Evolutionary conservation across 2,113 vertebrate genomes (phyloP), one percentile per base, ranked within the genome.

Genomic region (Corydoras maculifer): DNA sequence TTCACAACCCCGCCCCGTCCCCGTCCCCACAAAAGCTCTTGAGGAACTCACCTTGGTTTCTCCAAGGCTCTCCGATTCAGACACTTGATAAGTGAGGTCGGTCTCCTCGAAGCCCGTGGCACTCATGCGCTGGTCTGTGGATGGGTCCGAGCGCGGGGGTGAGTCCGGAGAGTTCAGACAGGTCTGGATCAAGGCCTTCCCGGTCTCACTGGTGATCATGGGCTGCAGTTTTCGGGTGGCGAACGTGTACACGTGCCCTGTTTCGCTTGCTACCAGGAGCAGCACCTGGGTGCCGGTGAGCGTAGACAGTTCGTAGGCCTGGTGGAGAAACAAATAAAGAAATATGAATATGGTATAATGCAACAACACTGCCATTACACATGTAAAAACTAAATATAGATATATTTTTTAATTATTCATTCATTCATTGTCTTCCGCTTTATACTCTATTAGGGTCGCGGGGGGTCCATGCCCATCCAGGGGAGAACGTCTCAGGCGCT

Each of bases 201-300:
- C 97, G 1, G 96, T 98, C 87, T 99, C 97, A 9, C 97, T 99
- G 83, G 97, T 99, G 86, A 99, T 98, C 96, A 99, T 99, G 79
- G 97, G 97, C 86, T 99, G 97, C 77, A 99, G 92, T 81, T 99
- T 99, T 66, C 96, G 93, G 0, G 97, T 99, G 77, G 97, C 97
- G 61, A 99, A 99, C 0, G 97, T 99, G 88, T 99, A 99, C 68
- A 98, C 97, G 0, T 99, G 97, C 75, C 97, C 97, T 0, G 97
- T 98, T 86, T 99, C 97, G 0, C 97, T 99, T 81, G 97, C 97
- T 85, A 99, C 97, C 68, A 99, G 85, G 77, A 99, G 88, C 78
- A 99, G 87, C 29, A 99, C 97, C 86, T 99, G 97, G 49, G 97
- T 99, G 72, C 97, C 97, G 0, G 97, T 99, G 87, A 98, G 87